Evolutionary conservation across 2,888 invertebrate genomes (phyloP).

Genomic region (Andrena trimmerana): DNA sequence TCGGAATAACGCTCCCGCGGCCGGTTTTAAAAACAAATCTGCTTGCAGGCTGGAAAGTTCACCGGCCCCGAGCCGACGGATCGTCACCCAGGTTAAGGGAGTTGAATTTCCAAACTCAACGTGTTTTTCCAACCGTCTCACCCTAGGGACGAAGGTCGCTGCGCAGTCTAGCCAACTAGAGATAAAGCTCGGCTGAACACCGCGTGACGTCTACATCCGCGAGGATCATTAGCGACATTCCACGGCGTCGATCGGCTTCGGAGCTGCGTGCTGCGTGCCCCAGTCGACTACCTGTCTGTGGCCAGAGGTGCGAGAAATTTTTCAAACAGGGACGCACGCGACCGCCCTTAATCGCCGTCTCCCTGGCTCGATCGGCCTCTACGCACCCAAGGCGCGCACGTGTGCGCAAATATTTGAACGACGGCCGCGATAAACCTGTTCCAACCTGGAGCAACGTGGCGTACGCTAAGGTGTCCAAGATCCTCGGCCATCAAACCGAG

Average conservation of each 20-base stretch:
- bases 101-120: not conserved
- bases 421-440: constrained; percentile 10
- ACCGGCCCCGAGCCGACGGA: too few relatives aligned
- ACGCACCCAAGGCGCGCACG: constrained; percentile 2
- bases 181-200: not conserved
- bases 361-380: not conserved
- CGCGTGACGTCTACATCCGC: constrained; percentile 33
- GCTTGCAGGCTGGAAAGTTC: too few relatives aligned
- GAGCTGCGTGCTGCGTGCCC: not conserved
- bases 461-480: not conserved
- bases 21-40: too few relatives aligned
- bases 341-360: constrained; percentile 28
- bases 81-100: too few relatives aligned
- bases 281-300: constrained; percentile 23
- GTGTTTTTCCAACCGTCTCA: constrained; percentile 11
- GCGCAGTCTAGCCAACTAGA: not conserved
- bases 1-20: too few relatives aligned
- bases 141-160: constrained; percentile 13
- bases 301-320: constrained; percentile 23
- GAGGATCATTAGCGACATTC: constrained; percentile 59
- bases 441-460: constrained; percentile 4
- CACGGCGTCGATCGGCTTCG: constrained; percentile 35
- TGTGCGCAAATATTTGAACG: constrained; percentile 47
- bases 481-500: not conserved
- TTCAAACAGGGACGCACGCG: not conserved